phyloP scores from a whole-genome alignment of 2,113 vertebrate genomes.

The Thymallus thymallus region DNA sequence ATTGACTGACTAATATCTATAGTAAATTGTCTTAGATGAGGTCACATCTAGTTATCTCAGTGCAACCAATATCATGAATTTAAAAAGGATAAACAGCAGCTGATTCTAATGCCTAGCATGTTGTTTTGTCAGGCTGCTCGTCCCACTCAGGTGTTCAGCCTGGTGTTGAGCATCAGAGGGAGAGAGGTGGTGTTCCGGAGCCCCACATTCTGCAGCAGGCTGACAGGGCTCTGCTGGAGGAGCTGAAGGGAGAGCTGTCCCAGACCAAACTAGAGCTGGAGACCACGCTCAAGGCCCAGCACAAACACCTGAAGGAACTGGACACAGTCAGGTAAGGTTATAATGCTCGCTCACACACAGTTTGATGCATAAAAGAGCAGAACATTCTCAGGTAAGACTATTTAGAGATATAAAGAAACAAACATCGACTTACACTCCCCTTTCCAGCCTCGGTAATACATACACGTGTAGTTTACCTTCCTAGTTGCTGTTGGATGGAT shows the following conservation, averaged over 20 bases:
- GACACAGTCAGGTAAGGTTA: slow-evolving; percentile 84
- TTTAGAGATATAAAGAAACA: no score
- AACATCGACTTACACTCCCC: no score
- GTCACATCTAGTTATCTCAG: background rate
- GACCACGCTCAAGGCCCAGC: slow-evolving; percentile 84
- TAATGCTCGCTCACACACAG: background rate
- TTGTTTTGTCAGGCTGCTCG: background rate
- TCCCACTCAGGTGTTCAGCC: background rate
- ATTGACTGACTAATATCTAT: background rate
- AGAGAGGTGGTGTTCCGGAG: slow-evolving; percentile 9
- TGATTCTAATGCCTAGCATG: background rate
- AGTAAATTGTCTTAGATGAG: background rate
- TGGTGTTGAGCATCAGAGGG: slow-evolving; percentile 37
- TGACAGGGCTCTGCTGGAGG: slow-evolving; percentile 73
- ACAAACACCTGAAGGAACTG: slow-evolving; percentile 88
- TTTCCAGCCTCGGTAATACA: background rate
- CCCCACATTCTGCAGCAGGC: slow-evolving; percentile 62
- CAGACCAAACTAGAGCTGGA: slow-evolving; percentile 90
- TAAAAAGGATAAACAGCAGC: background rate
- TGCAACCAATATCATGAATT: no score
- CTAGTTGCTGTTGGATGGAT: background rate
- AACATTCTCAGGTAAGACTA: no score
- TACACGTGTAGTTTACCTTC: background rate
- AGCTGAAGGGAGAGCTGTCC: slow-evolving; percentile 84
- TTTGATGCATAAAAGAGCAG: no score